A percentile compares a stretch with the other conserved stretches of the same genome.
phyloP scores from a whole-genome alignment of 2,797 vertebrate species.

The Rallus crepitans region DNA sequence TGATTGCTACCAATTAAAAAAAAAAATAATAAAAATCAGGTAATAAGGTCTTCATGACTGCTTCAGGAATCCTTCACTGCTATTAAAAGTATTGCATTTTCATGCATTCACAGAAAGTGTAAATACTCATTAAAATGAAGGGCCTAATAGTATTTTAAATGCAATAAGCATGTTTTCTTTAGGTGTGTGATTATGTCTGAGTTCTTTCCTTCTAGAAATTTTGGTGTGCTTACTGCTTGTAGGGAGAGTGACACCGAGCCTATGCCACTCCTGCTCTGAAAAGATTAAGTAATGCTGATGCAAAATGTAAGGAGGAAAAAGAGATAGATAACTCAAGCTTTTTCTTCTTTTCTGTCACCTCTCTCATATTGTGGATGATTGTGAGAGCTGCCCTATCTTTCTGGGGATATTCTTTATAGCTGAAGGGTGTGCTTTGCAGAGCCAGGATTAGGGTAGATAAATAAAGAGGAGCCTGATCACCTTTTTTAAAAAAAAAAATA shows the following conservation, averaged over 20 bases:
- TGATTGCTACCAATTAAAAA: conserved; percentile 27
- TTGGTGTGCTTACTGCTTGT: conserved; percentile 1
- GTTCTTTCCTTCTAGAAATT: conserved; percentile 43
- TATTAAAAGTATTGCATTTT: conserved; percentile 20
- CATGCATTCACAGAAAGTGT: conserved; percentile 22
- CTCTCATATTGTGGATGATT: neutral
- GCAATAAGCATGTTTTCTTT: conserved; percentile 5
- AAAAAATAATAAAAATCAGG: neutral
- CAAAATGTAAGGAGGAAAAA: conserved; percentile 17
- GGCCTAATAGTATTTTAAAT: neutral
- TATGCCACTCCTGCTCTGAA: conserved; percentile 25
- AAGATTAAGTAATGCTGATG: conserved; percentile 46
- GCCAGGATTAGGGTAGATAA: neutral
- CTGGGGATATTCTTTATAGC: neutral
- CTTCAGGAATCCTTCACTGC: conserved; percentile 15
- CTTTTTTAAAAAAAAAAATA: no score
- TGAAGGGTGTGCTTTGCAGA: neutral
- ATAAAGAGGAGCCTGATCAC: neutral
- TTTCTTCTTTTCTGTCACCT: conserved; percentile 1
- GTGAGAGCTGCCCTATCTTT: neutral
- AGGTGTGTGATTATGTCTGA: conserved; percentile 35
- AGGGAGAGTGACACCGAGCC: conserved; percentile 22
- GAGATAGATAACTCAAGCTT: neutral
- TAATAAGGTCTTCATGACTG: conserved; percentile 11
- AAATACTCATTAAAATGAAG: neutral